These are phyloP conservation scores for Fukomys damarensis DNA, from an alignment of 2,113 vertebrate species.

Conservation along the genomic window DNA sequence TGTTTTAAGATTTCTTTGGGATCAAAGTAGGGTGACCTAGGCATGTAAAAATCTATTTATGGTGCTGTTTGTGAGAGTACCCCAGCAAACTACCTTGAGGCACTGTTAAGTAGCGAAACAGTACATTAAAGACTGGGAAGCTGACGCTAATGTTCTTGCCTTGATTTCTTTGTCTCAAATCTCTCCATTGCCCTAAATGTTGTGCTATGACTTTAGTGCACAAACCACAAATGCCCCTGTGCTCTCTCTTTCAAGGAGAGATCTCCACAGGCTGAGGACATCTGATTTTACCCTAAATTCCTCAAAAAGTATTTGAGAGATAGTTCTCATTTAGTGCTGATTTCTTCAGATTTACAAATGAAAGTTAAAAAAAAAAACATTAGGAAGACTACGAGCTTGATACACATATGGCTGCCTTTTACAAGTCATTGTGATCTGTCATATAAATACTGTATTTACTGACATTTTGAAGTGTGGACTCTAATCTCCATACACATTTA, in stretches of 20 bases:
- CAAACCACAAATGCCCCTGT: constrained; percentile 49
- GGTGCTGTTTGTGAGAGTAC: constrained; percentile 57
- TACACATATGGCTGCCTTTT: constrained; percentile 83
- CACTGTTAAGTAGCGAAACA: constrained; percentile 52
- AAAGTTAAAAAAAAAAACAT: constrained; percentile 50
- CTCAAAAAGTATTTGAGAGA: constrained; percentile 38
- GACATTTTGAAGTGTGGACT: constrained; percentile 87
- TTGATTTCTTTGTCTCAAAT: constrained; percentile 74
- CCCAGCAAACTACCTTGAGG: constrained; percentile 62
- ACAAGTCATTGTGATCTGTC: constrained; percentile 84
- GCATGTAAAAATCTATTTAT: constrained; percentile 76
- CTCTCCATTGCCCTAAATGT: constrained; percentile 47
- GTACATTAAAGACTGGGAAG: constrained; percentile 62
- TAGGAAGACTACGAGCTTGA: constrained; percentile 79
- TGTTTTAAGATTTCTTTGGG: constrained; percentile 71
- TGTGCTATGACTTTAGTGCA: constrained; percentile 3
- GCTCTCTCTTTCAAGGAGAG: constrained; percentile 52
- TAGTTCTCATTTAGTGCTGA: constrained; percentile 2
- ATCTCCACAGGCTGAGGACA: constrained; percentile 16
- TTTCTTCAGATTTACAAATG: constrained; percentile 61
- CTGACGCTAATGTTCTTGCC: constrained; percentile 51
- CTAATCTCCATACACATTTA: constrained; percentile 83
- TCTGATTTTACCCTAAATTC: constrained; percentile 62
- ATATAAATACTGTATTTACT: constrained; percentile 87
- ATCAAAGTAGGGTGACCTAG: constrained; percentile 71